Evolutionary conservation across 2,113 vertebrate species (phyloP), one percentile per base, ranked within the genome.

Genomic region (Brachyhypopomus occidentalis): DNA sequence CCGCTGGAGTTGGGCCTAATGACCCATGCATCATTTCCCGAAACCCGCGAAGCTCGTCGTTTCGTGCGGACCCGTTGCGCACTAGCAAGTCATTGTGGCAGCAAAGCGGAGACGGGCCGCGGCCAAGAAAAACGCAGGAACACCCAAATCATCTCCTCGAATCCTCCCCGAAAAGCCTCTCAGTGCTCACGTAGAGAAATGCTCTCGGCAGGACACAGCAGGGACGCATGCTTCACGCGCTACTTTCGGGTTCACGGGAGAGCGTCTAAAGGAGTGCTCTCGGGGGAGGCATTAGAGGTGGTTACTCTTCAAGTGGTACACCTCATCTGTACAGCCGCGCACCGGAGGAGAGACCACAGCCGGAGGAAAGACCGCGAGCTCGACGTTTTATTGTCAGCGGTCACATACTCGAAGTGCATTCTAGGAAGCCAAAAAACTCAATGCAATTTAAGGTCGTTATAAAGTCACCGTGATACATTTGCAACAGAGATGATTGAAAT

Each of bases 111-210:
- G 84, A 70, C 16, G 22, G 4, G 12, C 30, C 22, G 4, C 17
- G 19, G 84, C 84, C 84, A 85, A 85, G 80, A 80, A 85, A 83
- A 85, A 85, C 81, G 34, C 77, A 80, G 80, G 80, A 82, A 85
- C 84, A 76, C 84, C 84, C 84, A 83, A 85, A 83, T 85, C 81
- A 77, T 83, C 83, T 59, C 30, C n/a, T 34, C 81, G 79, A 80
- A 80, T 80, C 80, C 79, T 88, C 82, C 86, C 77, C 76, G 64
- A 52, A 52, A 86, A 80, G 77, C 45, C 52, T 70, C 75, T 56
- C 52, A 72, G 60, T 41, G 72, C 87, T 86, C 78, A 74, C 73
- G 83, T 27, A 71, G 78, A 83, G 78, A 84, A 85, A 86, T 87
- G 81, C 74, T 70, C 58, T 64, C 71, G 73, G 77, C 86, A 86